phyloP scores from a whole-genome alignment of 30 jellyfish, hydroid and myxozoan species.

The Aurelia aurita region DNA sequence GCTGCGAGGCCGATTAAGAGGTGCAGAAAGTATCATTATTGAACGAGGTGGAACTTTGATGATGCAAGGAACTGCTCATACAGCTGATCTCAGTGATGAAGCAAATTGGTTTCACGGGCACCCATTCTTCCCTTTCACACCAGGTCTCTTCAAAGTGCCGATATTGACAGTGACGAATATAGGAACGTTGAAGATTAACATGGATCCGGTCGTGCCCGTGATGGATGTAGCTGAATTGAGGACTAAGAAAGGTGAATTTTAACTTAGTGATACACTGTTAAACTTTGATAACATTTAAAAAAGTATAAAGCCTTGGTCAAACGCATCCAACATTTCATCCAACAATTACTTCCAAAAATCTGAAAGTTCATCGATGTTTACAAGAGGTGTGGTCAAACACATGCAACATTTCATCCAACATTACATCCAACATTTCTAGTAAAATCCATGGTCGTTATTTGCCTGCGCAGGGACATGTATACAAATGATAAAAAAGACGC shows the following conservation, averaged over 20 bases:
- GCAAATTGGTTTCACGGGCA: slow-evolving; percentile 58
- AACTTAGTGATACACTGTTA: too few relatives aligned
- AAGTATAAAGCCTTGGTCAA: too few relatives aligned
- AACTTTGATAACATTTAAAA: too few relatives aligned
- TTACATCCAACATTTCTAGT: too few relatives aligned
- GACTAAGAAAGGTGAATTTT: slow-evolving; percentile 40
- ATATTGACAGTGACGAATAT: slow-evolving; percentile 30
- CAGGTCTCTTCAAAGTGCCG: slow-evolving; percentile 41
- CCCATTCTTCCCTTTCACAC: slow-evolving; percentile 61
- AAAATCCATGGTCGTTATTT: too few relatives aligned
- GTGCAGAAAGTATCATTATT: slow-evolving; percentile 38
- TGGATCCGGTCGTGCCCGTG: slow-evolving; percentile 48
- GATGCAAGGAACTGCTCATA: slow-evolving; percentile 52
- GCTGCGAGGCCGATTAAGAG: slow-evolving; percentile 63
- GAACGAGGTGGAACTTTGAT: slow-evolving; percentile 63
- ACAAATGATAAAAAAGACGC: too few relatives aligned
- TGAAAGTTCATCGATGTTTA: too few relatives aligned
- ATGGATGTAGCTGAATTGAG: slow-evolving; percentile 32
- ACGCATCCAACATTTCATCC: too few relatives aligned
- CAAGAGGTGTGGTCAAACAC: too few relatives aligned
- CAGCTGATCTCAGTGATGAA: slow-evolving; percentile 60
- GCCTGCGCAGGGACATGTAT: too few relatives aligned
- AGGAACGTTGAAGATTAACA: slow-evolving; percentile 30
- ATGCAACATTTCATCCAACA: too few relatives aligned
- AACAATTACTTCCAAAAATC: too few relatives aligned